A percentile compares a stretch with the other conserved stretches of the same genome.
These are phyloP conservation scores for Drosophila pseudoobscura DNA, from an alignment of 1,140 invertebrate genomes.

Conservation along the genomic window DNA sequence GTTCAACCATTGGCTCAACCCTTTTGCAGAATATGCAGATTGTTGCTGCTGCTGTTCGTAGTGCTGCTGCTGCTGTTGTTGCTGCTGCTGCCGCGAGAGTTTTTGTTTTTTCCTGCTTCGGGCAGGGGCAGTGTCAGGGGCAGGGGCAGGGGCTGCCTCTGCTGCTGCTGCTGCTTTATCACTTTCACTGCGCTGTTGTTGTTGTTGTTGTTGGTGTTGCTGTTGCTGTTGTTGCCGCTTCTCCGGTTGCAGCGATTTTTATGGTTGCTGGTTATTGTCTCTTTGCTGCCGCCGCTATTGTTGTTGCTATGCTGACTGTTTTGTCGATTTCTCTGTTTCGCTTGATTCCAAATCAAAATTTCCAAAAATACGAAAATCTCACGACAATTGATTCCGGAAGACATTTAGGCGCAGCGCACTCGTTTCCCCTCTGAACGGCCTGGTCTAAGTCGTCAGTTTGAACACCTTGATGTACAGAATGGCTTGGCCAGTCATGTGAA, in stretches of 20 bases:
- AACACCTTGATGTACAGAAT: conserved; percentile 80
- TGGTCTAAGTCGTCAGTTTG: conserved; percentile 50
- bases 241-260: conserved; percentile 61
- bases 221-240: conserved; percentile 43
- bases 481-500: conserved; percentile 76
- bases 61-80: conserved; percentile 34
- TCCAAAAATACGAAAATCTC: conserved; percentile 84
- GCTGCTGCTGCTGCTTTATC: conserved; percentile 55
- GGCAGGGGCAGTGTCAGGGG: conserved; percentile 48
- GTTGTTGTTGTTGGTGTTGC: conserved; percentile 38
- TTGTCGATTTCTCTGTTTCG: conserved; percentile 83
- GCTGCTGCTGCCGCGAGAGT: conserved; percentile 31
- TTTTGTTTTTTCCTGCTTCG: conserved; percentile 56
- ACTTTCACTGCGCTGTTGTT: conserved; percentile 74
- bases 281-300: conserved; percentile 38
- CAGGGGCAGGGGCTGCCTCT: conserved; percentile 45
- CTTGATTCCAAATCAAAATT: conserved; percentile 83
- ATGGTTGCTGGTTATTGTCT: conserved; percentile 38
- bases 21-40: conserved; percentile 72
- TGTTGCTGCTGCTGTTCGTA: conserved; percentile 26
- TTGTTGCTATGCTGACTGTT: conserved; percentile 80
- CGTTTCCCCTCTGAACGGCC: conserved; percentile 23
- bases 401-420: conserved; percentile 78
- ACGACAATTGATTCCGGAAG: conserved; percentile 83
- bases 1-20: conserved; percentile 43